Evolutionary conservation across 1,140 invertebrate species (phyloP).

Genomic region (Bombus superbus): DNA sequence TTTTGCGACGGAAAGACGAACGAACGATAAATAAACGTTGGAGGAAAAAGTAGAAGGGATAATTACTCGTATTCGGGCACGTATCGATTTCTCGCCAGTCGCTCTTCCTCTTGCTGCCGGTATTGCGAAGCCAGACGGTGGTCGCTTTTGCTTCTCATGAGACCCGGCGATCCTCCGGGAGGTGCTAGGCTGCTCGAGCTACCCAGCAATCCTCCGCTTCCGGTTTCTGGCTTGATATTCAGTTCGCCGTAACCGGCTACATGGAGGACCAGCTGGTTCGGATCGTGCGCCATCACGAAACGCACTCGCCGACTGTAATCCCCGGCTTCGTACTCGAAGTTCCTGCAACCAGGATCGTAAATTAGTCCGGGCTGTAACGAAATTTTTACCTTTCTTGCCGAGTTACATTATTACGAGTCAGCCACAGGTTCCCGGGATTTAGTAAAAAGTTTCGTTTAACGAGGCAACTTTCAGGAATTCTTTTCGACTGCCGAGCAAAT

Average conservation of each 20-base stretch:
- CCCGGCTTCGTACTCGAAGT: constrained; percentile 95
- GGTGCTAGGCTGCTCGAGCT: constrained; percentile 85
- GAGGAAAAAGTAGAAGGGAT: constrained; percentile 16
- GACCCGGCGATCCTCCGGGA: constrained; percentile 85
- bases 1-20: background rate
- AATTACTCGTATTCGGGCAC: constrained; percentile 82
- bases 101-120: constrained; percentile 91
- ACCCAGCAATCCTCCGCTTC: constrained; percentile 76
- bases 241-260: constrained; percentile 94
- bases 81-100: constrained; percentile 80
- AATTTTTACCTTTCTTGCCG: background rate
- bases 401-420: background rate
- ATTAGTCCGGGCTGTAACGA: background rate
- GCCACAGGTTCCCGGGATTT: no score
- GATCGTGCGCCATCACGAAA: constrained; percentile 93
- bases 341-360: constrained; percentile 81
- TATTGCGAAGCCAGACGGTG: constrained; percentile 95
- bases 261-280: constrained; percentile 93
- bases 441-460: background rate
- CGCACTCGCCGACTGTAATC: constrained; percentile 93
- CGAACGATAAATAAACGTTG: background rate
- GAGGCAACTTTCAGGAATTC: constrained; percentile 4
- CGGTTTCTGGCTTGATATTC: constrained; percentile 87
- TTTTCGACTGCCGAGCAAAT: background rate
- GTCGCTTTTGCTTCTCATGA: constrained; percentile 97